A percentile compares a stretch with the other conserved stretches of the same genome.
Evolutionary conservation across 2,888 invertebrate genomes (phyloP).

Genomic region (Aphidoletes aphidimyza): DNA sequence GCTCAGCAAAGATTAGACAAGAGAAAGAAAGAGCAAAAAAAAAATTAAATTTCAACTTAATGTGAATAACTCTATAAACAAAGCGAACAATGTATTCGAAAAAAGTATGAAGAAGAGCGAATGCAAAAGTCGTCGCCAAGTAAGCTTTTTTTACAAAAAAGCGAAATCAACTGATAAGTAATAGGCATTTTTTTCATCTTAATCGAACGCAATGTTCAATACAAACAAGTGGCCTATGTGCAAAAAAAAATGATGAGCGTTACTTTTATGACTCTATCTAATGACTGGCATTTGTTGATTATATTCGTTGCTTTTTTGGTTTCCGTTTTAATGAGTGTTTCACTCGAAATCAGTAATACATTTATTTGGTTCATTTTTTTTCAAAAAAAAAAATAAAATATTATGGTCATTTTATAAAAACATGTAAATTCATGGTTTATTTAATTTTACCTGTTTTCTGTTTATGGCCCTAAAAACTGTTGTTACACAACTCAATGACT

Average conservation of each 20-base stretch:
- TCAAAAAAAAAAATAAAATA: neutral
- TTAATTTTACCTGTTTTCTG: conserved; percentile 10
- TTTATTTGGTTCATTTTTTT: neutral
- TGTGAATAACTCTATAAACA: neutral
- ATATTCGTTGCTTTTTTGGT: neutral
- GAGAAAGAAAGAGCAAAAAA: too few relatives aligned
- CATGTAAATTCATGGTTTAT: neutral
- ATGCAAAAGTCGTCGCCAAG: neutral
- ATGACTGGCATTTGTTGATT: neutral
- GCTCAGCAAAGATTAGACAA: neutral
- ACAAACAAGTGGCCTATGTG: neutral
- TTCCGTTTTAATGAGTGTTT: neutral
- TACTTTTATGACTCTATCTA: conserved; percentile 10
- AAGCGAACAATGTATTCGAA: neutral
- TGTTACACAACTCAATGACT: neutral
- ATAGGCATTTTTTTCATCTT: neutral
- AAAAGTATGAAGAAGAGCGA: neutral
- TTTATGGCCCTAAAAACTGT: neutral
- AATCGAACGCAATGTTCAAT: conserved; percentile 26
- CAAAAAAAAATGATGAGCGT: neutral
- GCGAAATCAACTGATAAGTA: conserved; percentile 4
- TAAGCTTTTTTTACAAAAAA: neutral
- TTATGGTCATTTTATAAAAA: neutral
- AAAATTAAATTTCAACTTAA: neutral
- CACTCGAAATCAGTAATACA: neutral